Evolutionary conservation across 2,888 invertebrate species (phyloP).

Genomic region (Meteorus cinctellus): DNA sequence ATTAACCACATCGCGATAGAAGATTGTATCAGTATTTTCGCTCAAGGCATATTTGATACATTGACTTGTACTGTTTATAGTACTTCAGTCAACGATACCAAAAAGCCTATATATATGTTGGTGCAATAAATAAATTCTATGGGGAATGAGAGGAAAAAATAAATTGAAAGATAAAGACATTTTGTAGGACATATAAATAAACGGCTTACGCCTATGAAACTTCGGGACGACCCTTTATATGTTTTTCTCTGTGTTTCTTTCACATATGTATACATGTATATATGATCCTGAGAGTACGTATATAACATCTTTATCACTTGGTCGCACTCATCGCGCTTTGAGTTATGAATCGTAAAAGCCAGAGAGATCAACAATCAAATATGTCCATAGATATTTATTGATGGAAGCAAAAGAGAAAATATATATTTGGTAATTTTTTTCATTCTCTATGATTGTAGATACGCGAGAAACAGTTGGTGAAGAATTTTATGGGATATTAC

Average conservation of each 20-base stretch:
- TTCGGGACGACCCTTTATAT: slow-evolving; percentile 44
- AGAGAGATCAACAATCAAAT: slow-evolving; percentile 53
- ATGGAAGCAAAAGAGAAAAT: neutral
- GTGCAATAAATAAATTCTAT: slow-evolving; percentile 65
- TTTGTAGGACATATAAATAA: slow-evolving; percentile 72
- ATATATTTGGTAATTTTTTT: neutral
- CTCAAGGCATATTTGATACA: slow-evolving; percentile 33
- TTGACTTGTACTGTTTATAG: slow-evolving; percentile 29
- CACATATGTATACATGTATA: neutral
- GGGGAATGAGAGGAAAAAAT: slow-evolving; percentile 57
- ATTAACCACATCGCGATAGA: slow-evolving; percentile 22
- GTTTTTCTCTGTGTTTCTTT: slow-evolving; percentile 15
- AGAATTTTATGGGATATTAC: too few species aligned
- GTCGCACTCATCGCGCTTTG: slow-evolving; percentile 51
- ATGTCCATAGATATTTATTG: slow-evolving; percentile 9
- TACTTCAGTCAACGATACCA: slow-evolving; percentile 20
- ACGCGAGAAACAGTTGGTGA: too few species aligned
- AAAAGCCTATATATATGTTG: slow-evolving; percentile 1
- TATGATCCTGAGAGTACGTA: slow-evolving; percentile 41
- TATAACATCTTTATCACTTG: slow-evolving; percentile 53
- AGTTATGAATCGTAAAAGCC: slow-evolving; percentile 73
- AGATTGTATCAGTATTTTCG: slow-evolving; percentile 25
- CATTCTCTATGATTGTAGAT: neutral
- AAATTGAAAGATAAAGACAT: slow-evolving; percentile 58
- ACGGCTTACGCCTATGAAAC: slow-evolving; percentile 68